Evolutionary conservation across 2,113 vertebrate species (phyloP).

Genomic region (Larimichthys crocea): DNA sequence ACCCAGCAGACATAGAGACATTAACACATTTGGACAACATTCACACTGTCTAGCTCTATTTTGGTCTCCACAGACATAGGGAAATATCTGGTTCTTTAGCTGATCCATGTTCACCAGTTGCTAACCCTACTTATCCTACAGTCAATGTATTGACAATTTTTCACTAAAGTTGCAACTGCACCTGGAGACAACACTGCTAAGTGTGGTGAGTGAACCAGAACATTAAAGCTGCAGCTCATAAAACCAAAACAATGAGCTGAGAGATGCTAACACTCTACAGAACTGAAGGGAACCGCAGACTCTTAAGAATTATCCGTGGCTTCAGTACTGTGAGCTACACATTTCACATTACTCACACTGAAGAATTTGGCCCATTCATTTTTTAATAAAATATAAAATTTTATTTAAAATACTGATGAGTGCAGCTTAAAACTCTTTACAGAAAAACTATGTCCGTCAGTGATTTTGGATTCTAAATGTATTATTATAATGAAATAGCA

Average conservation of each 20-base stretch:
- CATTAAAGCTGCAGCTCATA: too few species aligned
- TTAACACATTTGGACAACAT: background rate
- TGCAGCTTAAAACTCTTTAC: background rate
- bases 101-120: background rate
- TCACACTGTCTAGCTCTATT: background rate
- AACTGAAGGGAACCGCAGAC: background rate
- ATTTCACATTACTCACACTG: too few species aligned
- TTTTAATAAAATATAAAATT: too few species aligned
- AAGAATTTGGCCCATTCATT: too few species aligned
- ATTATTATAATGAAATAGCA: too few species aligned
- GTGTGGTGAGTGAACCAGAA: too few species aligned
- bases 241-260: background rate
- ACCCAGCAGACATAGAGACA: background rate
- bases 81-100: background rate
- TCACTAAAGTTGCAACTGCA: background rate
- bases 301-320: background rate
- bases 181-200: background rate
- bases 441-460: background rate
- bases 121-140: background rate
- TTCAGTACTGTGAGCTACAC: background rate
- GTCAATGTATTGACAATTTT: background rate
- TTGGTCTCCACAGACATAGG: background rate
- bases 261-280: background rate
- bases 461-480: too few species aligned
- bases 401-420: too few species aligned